Base-by-base conservation (phyloP, 2,797 vertebrate genomes). In the Alca torda region DNA sequence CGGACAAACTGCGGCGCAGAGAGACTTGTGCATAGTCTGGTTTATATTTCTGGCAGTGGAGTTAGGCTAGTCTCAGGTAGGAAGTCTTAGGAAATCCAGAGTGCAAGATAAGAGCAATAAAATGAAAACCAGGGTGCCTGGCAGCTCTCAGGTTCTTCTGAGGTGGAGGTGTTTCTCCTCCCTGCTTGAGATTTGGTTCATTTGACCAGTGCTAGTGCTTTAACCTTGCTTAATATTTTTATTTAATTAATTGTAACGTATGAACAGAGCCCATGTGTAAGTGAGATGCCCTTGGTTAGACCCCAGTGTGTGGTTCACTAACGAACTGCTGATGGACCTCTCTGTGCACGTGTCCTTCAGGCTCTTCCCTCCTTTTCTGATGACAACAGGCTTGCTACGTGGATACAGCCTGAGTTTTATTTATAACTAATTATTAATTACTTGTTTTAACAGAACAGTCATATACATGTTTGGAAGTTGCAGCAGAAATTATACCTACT, bases 271-370 rank as follows among this genome's bases (percentile, higher is more conserved):
- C 39, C 7, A 4, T 37, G 16, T 3, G 1, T 39, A 39, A 19
- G 57, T 25, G 46, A 65, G 16, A 24, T 23, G 45, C 30, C 39
- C 74, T 84, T 72, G 61, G 18, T 26, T 65, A 76, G 45, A 53
- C 9, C 37, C 26, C 21, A 10, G 37, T 41, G 19, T 0, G 0
- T 3, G 9, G 26, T 50, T 74, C 0, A 1, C 12, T 56, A 13
- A 43, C 0, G 0, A 21, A 19, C 78, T 84, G 48, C 57, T 87
- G 79, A 35, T 81, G 35, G 48, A 82, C 13, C 25, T 39, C 43
- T 74, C 57, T 3, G 1, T 37, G 19, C 1, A 16, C 1, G 0
- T 45, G 64, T 67, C 75, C 48, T 79, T 75, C 75, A 85, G 24
- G 25, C 33, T 50, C 17, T 33, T 80, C 63, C 17, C 53, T 63